phyloP scores from a whole-genome alignment of 2,888 invertebrate species.

The Macrostomum cliftonense region DNA sequence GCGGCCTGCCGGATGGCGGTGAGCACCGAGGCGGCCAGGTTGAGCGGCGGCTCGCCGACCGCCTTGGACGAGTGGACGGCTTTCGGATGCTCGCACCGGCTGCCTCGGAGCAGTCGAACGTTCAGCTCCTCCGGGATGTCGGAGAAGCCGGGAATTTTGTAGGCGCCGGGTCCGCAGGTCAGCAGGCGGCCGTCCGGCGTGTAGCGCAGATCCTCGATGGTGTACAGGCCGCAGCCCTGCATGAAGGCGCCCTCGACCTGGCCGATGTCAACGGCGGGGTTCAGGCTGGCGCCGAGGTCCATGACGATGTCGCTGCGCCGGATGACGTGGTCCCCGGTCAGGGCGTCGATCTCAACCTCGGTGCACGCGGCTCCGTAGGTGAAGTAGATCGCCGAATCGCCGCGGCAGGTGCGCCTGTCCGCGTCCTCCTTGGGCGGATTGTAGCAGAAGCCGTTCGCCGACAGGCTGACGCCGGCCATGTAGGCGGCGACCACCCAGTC shows the following conservation, averaged over 20 bases:
- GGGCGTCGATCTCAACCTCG: conserved; percentile 76
- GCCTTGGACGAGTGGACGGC: conserved; percentile 92
- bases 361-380: conserved; percentile 67
- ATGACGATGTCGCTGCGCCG: conserved; percentile 77
- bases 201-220: conserved; percentile 68
- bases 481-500: conserved; percentile 50
- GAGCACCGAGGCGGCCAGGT: conserved; percentile 65
- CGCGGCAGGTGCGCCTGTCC: conserved; percentile 42
- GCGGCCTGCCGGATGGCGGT: conserved; percentile 71
- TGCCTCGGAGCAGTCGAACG: conserved; percentile 52
- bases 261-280: conserved; percentile 87
- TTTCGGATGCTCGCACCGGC: conserved; percentile 52
- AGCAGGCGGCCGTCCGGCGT: conserved; percentile 61
- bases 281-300: conserved; percentile 82
- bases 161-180: conserved; percentile 74
- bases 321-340: conserved; percentile 79
- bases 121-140: conserved; percentile 80
- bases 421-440: neutral
- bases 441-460: conserved; percentile 59
- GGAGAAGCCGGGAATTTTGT: conserved; percentile 76
- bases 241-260: conserved; percentile 86
- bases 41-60: conserved; percentile 81
- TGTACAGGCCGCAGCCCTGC: conserved; percentile 69
- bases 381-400: conserved; percentile 60
- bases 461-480: conserved; percentile 54